phyloP scores from a whole-genome alignment of 2,113 vertebrate genomes.

The Pterophyllum scalare region DNA sequence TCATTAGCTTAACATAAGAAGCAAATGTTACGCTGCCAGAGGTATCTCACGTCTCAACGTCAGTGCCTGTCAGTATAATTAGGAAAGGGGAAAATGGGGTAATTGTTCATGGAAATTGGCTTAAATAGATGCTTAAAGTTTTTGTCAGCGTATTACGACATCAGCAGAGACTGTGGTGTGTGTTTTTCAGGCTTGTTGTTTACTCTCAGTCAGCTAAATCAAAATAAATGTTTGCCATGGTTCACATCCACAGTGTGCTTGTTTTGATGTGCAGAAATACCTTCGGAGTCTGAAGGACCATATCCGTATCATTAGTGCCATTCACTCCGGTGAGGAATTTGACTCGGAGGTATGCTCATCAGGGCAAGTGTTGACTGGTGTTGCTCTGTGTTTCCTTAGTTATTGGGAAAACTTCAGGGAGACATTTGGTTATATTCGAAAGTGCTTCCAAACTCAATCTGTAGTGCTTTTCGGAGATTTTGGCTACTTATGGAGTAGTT shows the following conservation, averaged over 20 bases:
- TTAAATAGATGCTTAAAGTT: neutral
- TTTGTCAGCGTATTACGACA: neutral
- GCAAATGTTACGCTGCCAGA: neutral
- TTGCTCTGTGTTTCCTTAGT: slow-evolving; percentile 12
- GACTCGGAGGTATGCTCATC: slow-evolving; percentile 37
- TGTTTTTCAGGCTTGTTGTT: neutral
- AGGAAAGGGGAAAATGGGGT: neutral
- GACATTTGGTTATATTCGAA: neutral
- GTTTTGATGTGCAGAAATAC: slow-evolving; percentile 19
- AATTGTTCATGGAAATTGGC: neutral
- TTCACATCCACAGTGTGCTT: slow-evolving; percentile 8
- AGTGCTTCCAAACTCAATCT: neutral
- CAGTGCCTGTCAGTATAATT: neutral
- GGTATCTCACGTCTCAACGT: slow-evolving; percentile 7
- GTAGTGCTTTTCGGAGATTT: neutral
- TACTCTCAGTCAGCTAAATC: neutral
- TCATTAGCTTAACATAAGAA: slow-evolving; percentile 15
- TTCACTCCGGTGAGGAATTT: slow-evolving; percentile 50
- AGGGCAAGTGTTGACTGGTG: slow-evolving; percentile 54
- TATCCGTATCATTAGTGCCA: slow-evolving; percentile 40
- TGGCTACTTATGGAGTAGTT: neutral
- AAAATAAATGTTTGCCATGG: slow-evolving; percentile 25
- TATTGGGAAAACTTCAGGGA: neutral
- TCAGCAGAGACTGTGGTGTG: neutral
- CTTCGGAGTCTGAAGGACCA: neutral